These are phyloP conservation scores for Epinotia ramella DNA, from an alignment of 2,888 invertebrate species.

Conservation along the genomic window DNA sequence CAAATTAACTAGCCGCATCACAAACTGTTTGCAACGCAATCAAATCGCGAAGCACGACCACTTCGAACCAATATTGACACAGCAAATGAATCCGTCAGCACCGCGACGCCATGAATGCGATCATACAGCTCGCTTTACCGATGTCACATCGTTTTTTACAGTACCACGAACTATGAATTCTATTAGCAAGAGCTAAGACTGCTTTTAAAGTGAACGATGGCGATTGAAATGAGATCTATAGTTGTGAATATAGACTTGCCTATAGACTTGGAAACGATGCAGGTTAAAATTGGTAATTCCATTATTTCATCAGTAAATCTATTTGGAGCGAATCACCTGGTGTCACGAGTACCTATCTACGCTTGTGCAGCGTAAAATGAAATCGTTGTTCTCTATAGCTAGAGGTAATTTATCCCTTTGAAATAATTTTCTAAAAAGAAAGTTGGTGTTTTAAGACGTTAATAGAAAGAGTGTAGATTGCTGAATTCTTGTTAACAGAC, in stretches of 20 bases:
- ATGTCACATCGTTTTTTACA: neutral
- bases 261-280: conserved; percentile 23
- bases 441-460: neutral
- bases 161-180: neutral
- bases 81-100: conserved; percentile 55
- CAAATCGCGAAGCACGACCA: conserved; percentile 50
- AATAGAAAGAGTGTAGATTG: neutral
- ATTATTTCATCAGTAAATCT: conserved; percentile 35
- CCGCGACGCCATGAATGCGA: conserved; percentile 43
- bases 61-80: conserved; percentile 58
- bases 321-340: conserved; percentile 36
- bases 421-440: neutral
- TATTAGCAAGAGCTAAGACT: neutral
- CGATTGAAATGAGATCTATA: neutral
- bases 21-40: conserved; percentile 52
- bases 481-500: too few species aligned
- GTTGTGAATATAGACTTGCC: conserved; percentile 9
- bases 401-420: neutral
- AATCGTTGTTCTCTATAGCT: neutral
- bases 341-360: neutral
- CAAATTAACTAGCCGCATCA: conserved; percentile 37
- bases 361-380: conserved; percentile 8
- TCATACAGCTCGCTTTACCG: conserved; percentile 5
- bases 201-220: neutral
- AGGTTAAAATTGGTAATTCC: conserved; percentile 36